Base-by-base conservation (phyloP, 1,140 invertebrate species). In the Pemphigus obesinymphae region DNA sequence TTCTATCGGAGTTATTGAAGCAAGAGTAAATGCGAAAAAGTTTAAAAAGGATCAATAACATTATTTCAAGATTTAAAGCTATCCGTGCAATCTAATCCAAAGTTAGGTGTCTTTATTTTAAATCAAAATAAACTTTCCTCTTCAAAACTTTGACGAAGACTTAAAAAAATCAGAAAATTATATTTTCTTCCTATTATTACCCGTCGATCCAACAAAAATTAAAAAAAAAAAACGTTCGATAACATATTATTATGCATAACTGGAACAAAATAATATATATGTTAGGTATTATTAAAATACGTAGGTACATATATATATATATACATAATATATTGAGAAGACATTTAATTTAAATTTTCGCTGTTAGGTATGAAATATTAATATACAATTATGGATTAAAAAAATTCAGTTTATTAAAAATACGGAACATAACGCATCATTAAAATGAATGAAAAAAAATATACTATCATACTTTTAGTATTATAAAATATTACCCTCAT, bases 11-110 rank as follows among this genome's bases (percentile, higher is more conserved):
- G 66, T 70, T 70, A 70, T 70, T 43, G 66, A 70, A 43, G 37
- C 66, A 26, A 43, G 66, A 48, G 70, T 48, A 48, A 48, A 48
- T 72, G 48, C 20, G 43, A 72, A 48, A 72, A 72, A 48, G 23
- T 72, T 72, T 48, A 17, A 72, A 48, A 50, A 72, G 40, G 70
- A 72, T 72, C 40, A 72, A 72, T 72, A 72, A 72, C 43, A 72
- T 48, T 48, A 72, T 72, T 72, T 48, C 26, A 48, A 72, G 37
- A 26, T 43, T 70, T 70, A 70, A 70, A 23, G 37, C n/a, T 43
- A 43, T 23, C n/a, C 66, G 4, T 43, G 37, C 66, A 43, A 43
- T 70, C 66, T 70, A 70, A 72, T 72, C 43, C 31, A 72, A 72
- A 72, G 15, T 72, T 72, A 26, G 26, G 15, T 20, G 70, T 20